These are phyloP conservation scores for Loxodonta africana DNA, from an alignment of 2,113 vertebrate species.

Conservation along the genomic window DNA sequence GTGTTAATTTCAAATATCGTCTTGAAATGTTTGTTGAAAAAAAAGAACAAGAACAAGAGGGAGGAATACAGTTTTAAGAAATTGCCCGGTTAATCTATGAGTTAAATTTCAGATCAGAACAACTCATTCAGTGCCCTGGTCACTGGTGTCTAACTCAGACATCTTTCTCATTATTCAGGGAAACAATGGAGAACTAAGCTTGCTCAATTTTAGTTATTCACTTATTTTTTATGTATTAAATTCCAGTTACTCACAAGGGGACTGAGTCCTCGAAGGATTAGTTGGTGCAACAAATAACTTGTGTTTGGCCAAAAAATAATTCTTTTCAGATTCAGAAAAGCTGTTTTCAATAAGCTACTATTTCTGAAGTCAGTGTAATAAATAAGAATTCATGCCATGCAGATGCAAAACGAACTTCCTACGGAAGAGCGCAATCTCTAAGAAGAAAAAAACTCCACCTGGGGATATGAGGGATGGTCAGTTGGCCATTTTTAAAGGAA, in stretches of 20 bases:
- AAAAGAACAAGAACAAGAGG: not conserved
- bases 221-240: not conserved
- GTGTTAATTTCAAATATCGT: constrained; percentile 68
- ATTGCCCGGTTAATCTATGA: constrained; percentile 7
- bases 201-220: not conserved
- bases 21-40: constrained; percentile 33
- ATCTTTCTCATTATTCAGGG: not conserved
- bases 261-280: not conserved
- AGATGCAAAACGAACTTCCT: not conserved
- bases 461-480: not conserved
- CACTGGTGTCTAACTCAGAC: not conserved
- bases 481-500: not conserved
- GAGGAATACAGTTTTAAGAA: not conserved
- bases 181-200: not conserved
- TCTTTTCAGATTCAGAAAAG: not conserved
- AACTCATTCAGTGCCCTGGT: not conserved
- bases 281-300: not conserved
- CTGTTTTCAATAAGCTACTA: not conserved
- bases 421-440: not conserved
- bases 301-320: not conserved
- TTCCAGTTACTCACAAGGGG: not conserved
- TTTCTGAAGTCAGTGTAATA: constrained; percentile 9
- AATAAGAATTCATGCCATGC: too few species aligned
- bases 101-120: not conserved
- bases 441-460: not conserved